These are phyloP conservation scores for Botrylloides violaceus DNA, from an alignment of 23 tunicate species.

Conservation along the genomic window DNA sequence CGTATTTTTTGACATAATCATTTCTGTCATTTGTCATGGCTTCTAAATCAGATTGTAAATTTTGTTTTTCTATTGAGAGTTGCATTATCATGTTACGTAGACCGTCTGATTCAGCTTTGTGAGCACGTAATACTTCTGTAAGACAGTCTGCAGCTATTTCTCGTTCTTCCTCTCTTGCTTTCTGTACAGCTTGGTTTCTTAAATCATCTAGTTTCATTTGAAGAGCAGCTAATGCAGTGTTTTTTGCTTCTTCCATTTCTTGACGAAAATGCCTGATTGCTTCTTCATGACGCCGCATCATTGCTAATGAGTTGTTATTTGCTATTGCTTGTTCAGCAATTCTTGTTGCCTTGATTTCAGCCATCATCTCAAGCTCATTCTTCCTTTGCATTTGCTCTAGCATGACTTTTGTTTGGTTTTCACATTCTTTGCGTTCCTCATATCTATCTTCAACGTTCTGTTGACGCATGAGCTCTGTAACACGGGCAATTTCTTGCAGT, in stretches of 20 bases:
- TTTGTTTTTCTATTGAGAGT: slow-evolving; percentile 2
- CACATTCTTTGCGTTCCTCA: slow-evolving; percentile 43
- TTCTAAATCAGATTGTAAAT: slow-evolving; percentile 22
- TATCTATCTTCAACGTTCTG: slow-evolving; percentile 16
- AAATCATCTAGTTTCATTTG: background rate
- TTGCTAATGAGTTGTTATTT: background rate
- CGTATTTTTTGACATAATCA: slow-evolving; percentile 30
- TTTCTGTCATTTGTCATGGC: slow-evolving; percentile 31
- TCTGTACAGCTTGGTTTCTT: slow-evolving; percentile 4
- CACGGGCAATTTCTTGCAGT: slow-evolving; percentile 33
- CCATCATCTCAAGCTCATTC: slow-evolving; percentile 47
- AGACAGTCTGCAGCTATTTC: slow-evolving; percentile 14
- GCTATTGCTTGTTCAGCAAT: slow-evolving; percentile 36
- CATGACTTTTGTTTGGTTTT: slow-evolving; percentile 39
- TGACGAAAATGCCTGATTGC: background rate
- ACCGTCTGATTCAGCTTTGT: background rate
- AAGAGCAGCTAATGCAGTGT: background rate
- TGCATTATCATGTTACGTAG: slow-evolving; percentile 12
- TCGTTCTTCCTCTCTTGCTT: slow-evolving; percentile 19
- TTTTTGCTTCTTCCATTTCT: slow-evolving; percentile 18
- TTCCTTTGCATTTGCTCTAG: slow-evolving; percentile 31
- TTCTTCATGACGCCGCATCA: slow-evolving; percentile 3
- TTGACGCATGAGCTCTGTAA: slow-evolving; percentile 35
- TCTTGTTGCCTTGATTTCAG: slow-evolving; percentile 25
- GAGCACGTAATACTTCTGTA: slow-evolving; percentile 16